Evolutionary conservation across 1,140 invertebrate species (phyloP).

Genomic region (Trichoplusia ni): DNA sequence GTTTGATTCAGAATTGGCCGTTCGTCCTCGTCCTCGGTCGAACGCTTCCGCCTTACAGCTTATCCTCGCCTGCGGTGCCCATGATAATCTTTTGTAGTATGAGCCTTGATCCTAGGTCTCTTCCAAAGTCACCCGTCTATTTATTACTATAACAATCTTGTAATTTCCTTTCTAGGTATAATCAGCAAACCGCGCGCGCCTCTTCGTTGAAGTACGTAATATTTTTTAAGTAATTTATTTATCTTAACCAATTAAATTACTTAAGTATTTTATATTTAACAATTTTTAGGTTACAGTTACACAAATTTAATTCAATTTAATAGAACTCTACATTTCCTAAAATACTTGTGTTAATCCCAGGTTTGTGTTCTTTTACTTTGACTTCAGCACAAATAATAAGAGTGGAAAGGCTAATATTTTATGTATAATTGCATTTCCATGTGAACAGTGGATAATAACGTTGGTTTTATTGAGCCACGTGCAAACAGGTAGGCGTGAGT

Average conservation of each 20-base stretch:
- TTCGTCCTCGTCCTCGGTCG: constrained; percentile 74
- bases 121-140: constrained; percentile 51
- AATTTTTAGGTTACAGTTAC: neutral
- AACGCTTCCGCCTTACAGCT: constrained; percentile 71
- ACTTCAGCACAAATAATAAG: too few species aligned
- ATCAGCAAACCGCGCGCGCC: constrained; percentile 75
- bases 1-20: constrained; percentile 67
- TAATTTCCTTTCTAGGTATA: constrained; percentile 79
- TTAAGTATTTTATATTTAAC: constrained; percentile 3
- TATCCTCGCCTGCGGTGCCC: constrained; percentile 74
- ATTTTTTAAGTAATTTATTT: constrained; percentile 49
- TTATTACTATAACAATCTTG: constrained; percentile 59
- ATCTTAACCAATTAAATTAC: constrained; percentile 25
- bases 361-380: too few species aligned
- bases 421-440: constrained; percentile 27
- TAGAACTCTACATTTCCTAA: too few species aligned
- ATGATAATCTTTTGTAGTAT: constrained; percentile 70
- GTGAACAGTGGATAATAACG: constrained; percentile 36
- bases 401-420: too few species aligned
- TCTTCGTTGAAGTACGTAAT: constrained; percentile 78
- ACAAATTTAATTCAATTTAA: neutral
- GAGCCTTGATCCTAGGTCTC: constrained; percentile 69
- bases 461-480: constrained; percentile 56
- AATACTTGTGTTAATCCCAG: too few species aligned
- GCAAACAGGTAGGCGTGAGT: constrained; percentile 60